Conservation (phyloP, 2,888 invertebrate genomes). For the Scelioninae gen. 1 region DNA sequence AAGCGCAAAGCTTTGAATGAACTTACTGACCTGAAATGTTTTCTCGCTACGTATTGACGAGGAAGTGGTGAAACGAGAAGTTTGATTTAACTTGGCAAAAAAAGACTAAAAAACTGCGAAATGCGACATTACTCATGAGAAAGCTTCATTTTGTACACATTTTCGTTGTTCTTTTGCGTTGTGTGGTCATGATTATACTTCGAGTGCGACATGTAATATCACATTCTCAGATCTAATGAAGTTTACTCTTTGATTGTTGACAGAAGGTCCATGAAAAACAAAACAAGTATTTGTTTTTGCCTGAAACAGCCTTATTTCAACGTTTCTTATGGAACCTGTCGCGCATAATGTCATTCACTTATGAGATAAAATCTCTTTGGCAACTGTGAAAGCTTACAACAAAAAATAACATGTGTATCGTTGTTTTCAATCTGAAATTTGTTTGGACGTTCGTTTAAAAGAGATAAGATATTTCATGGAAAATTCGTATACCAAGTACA, state of each 20-base stretch:
- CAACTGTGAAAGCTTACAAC: slow-evolving; percentile 33
- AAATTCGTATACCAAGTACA: slow-evolving; percentile 10
- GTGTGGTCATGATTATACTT: neutral
- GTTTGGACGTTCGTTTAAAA: slow-evolving; percentile 58
- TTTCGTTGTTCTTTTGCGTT: slow-evolving; percentile 34
- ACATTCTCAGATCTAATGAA: slow-evolving; percentile 14
- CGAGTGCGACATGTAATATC: slow-evolving; percentile 25
- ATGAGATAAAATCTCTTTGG: slow-evolving; percentile 53
- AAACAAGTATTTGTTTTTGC: slow-evolving; percentile 28
- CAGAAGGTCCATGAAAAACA: slow-evolving; percentile 7
- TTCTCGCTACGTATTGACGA: slow-evolving; percentile 51
- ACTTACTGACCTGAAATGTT: slow-evolving; percentile 63
- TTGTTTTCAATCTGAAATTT: slow-evolving; percentile 64
- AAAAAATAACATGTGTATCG: slow-evolving; percentile 41
- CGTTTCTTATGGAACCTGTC: neutral
- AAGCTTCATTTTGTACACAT: slow-evolving; percentile 9
- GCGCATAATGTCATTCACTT: slow-evolving; percentile 37
- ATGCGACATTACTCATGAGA: slow-evolving; percentile 29
- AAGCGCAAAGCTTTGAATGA: slow-evolving; percentile 51
- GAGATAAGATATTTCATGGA: slow-evolving; percentile 49
- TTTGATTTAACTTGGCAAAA: slow-evolving; percentile 49
- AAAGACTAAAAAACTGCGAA: slow-evolving; percentile 24
- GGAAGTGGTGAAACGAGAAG: slow-evolving; percentile 54
- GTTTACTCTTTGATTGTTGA: slow-evolving; percentile 45
- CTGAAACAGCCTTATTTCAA: slow-evolving; percentile 17